phyloP scores from a whole-genome alignment of 2,113 vertebrate genomes.

The Hemiscyllium ocellatum region DNA sequence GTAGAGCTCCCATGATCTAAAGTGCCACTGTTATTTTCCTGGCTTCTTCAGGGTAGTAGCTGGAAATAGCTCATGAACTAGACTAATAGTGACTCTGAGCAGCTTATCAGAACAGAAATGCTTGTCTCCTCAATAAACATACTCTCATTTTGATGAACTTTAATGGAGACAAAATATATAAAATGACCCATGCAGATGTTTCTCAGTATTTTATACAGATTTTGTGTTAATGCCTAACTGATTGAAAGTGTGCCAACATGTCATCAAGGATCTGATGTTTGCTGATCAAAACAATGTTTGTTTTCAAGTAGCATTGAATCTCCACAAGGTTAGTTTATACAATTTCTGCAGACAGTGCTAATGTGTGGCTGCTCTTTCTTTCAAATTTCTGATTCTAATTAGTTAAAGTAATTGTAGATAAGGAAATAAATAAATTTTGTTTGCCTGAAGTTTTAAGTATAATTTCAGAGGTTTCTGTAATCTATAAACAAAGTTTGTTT shows the following conservation, averaged over 20 bases:
- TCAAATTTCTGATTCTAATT: background rate
- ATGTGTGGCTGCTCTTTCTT: background rate
- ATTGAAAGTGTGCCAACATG: background rate
- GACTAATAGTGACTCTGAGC: too few species aligned
- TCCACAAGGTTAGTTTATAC: background rate
- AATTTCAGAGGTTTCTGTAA: background rate
- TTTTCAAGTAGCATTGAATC: background rate
- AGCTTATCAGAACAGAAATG: background rate
- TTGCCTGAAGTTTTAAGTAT: background rate
- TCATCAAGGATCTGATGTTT: slow-evolving; percentile 14
- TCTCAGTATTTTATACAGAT: background rate
- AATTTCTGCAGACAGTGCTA: background rate
- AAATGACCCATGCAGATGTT: background rate
- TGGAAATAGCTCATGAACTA: background rate
- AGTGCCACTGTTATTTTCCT: background rate
- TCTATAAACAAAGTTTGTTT: background rate
- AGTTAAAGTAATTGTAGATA: background rate
- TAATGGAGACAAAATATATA: background rate
- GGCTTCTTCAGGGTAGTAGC: background rate
- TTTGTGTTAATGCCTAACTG: background rate
- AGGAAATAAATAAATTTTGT: background rate
- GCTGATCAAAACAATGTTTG: background rate
- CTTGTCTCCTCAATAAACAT: background rate
- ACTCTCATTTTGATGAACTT: background rate
- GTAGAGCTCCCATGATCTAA: background rate